These are phyloP conservation scores for Thinocorus orbignyianus DNA, from an alignment of 2,113 vertebrate species.

Conservation along the genomic window DNA sequence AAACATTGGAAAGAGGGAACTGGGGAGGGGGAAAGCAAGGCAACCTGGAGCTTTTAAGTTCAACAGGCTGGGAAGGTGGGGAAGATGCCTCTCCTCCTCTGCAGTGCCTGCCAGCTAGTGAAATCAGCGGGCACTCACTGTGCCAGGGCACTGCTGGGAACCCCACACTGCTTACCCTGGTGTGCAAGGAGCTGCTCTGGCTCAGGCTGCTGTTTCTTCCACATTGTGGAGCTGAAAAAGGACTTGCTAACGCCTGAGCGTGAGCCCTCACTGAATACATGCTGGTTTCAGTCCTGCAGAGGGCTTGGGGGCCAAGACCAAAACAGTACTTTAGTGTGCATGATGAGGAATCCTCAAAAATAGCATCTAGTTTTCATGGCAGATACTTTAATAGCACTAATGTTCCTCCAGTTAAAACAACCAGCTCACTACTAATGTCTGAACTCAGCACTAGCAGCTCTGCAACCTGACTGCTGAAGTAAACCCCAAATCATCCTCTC, in stretches of 20 bases:
- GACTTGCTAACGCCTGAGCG: background rate
- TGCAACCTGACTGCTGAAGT: background rate
- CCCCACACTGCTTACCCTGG: background rate
- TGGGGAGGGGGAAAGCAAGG: background rate
- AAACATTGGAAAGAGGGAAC: background rate
- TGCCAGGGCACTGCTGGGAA: background rate
- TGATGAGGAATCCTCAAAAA: background rate
- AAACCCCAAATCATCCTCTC: background rate
- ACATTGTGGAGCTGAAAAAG: background rate
- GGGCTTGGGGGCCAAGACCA: background rate
- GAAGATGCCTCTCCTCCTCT: background rate
- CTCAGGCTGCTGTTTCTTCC: background rate
- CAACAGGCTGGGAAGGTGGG: background rate
- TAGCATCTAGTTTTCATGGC: background rate
- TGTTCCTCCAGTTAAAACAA: background rate
- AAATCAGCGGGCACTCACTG: background rate
- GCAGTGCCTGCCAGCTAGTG: background rate
- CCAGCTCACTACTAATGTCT: background rate
- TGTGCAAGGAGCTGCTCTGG: background rate
- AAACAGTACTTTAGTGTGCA: background rate
- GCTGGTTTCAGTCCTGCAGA: background rate
- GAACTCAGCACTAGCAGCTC: background rate
- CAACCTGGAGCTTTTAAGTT: background rate
- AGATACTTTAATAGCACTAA: background rate
- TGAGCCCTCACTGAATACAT: fast-evolving